Evolutionary conservation across 2,113 vertebrate genomes (phyloP), one percentile per base, ranked within the genome.

Genomic region (Erpornis zantholeuca): DNA sequence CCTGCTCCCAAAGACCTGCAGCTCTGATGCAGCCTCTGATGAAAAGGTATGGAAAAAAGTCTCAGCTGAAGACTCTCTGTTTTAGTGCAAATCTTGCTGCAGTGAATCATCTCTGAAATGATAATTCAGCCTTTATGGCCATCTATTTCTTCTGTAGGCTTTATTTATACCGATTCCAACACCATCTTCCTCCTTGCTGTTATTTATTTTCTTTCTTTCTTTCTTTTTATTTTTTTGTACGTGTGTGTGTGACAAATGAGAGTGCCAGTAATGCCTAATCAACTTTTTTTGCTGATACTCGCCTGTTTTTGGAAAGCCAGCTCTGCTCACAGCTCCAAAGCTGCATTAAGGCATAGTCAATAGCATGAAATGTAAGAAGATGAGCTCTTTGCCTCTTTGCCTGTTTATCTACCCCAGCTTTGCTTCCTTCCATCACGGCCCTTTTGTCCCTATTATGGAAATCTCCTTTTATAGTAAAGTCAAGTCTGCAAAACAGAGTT

Each of bases 11-110:
- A 86, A 97, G 42, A 65, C 93, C 14, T 75, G 50, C 54, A 94
- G 95, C 79, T 95, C 13, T 0, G 33, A 72, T 84, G 71, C 44
- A 69, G 38, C 90, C 56, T 23, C 52, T 35, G 36, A 50, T 3
- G 52, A 92, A 84, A 97, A 97, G 95, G 97, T 98, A 92, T 7
- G 14, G 49, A 11, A 49, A 64, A 59, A 68, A 12, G 3, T 47
- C 42, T 65, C 9, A 49, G 31, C 56, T 57, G 31, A 29, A 23
- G 2, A 45, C 27, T 54, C n/a, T 65, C 22, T 5, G 1, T 87
- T 91, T 53, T 38, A 53, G 6, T 77, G 25, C 57, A 81, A 22
- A 23, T 63, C 56, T 53, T 85, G 44, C 42, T 83, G 53, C 49
- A 54, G 31, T 19, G 15, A 6, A 15, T 88, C 5, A 50, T 81